These are phyloP conservation scores for Plebejus anna DNA, from an alignment of 2,888 invertebrate genomes.

Conservation along the genomic window DNA sequence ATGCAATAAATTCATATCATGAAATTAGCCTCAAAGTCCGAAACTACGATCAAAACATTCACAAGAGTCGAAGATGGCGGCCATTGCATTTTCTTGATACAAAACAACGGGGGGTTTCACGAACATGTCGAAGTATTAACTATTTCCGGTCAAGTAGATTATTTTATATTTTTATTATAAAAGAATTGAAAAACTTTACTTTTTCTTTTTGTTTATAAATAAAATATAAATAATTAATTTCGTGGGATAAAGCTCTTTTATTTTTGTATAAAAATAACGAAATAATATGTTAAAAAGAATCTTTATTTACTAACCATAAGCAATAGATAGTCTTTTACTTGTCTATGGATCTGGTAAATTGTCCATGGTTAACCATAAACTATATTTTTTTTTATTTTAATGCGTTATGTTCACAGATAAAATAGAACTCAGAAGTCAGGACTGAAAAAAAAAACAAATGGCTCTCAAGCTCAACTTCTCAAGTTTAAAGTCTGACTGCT, in stretches of 20 bases:
- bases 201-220: neutral
- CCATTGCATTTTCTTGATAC: slow-evolving; percentile 90
- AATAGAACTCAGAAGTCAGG: no score
- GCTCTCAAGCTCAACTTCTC: no score
- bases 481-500: no score
- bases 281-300: neutral
- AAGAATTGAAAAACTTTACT: neutral
- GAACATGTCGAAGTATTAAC: slow-evolving; percentile 64
- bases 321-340: neutral
- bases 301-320: neutral
- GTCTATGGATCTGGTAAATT: neutral
- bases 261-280: neutral
- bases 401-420: neutral
- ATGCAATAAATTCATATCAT: slow-evolving; percentile 72
- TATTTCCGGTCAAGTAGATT: slow-evolving; percentile 59
- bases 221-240: neutral
- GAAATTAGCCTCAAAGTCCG: slow-evolving; percentile 70
- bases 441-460: no score
- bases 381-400: slow-evolving; percentile 4
- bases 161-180: neutral
- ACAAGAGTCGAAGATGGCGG: slow-evolving; percentile 92
- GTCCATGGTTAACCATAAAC: neutral
- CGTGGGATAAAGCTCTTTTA: neutral
- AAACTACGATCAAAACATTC: slow-evolving; percentile 86
- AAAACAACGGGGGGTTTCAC: slow-evolving; percentile 81